Evolutionary conservation across 2,797 vertebrate species (phyloP).

Genomic region (Betta splendens): DNA sequence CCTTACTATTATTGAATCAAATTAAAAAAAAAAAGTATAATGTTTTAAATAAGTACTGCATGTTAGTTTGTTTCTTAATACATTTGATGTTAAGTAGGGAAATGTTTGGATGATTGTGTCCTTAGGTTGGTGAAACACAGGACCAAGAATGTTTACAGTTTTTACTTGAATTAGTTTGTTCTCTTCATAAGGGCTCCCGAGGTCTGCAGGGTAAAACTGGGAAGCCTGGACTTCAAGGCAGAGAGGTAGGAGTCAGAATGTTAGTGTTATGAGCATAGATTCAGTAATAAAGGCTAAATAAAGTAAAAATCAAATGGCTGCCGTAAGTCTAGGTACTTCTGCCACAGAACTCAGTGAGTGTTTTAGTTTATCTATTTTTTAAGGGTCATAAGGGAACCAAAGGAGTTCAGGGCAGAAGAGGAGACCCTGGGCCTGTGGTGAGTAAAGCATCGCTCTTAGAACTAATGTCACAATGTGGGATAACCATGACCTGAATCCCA

Average conservation of each 20-base stretch:
- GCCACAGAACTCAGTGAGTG: too few species aligned
- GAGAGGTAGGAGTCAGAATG: constrained; percentile 72
- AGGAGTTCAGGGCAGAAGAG: constrained; percentile 80
- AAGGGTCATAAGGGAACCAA: constrained; percentile 86
- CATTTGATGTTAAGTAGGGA: too few species aligned
- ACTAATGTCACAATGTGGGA: background rate
- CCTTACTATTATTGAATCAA: too few species aligned
- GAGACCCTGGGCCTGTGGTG: constrained; percentile 81
- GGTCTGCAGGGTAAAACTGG: constrained; percentile 77
- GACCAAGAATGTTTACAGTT: background rate
- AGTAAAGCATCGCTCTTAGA: constrained; percentile 25
- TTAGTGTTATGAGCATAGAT: accelerated
- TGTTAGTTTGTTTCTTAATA: too few species aligned
- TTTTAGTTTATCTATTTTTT: too few species aligned
- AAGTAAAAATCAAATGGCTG: background rate
- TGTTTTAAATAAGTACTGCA: too few species aligned
- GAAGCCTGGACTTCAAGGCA: constrained; percentile 78
- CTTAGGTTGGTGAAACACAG: too few species aligned
- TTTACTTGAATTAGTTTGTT: background rate
- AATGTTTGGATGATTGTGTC: too few species aligned
- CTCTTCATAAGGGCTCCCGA: constrained; percentile 72
- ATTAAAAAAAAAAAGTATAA: too few species aligned
- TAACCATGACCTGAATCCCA: too few species aligned
- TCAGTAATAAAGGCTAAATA: background rate
- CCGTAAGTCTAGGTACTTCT: background rate